A percentile compares a stretch with the other conserved stretches of the same genome.
These are phyloP conservation scores for Scaptomyza cyrtandrae DNA, from an alignment of 2,888 invertebrate genomes.

Conservation along the genomic window DNA sequence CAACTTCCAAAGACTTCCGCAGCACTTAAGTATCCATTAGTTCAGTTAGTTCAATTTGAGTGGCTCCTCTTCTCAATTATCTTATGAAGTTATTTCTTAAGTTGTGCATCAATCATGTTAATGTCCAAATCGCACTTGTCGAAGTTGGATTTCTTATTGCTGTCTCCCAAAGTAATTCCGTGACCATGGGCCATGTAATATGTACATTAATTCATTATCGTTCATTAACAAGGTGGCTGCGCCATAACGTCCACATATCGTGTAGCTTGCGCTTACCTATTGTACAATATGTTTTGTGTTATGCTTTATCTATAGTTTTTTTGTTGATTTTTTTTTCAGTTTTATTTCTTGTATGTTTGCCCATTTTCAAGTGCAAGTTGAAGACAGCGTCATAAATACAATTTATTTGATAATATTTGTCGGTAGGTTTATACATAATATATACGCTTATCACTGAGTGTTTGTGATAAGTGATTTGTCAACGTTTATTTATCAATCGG, in stretches of 20 bases:
- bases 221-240: conserved; percentile 69
- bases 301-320: conserved; percentile 19
- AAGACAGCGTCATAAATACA: conserved; percentile 25
- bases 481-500: conserved; percentile 19
- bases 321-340: conserved; percentile 13
- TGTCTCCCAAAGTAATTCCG: conserved; percentile 19
- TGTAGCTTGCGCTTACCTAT: conserved; percentile 13
- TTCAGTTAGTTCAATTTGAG: conserved; percentile 27
- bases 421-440: not conserved
- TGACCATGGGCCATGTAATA: conserved; percentile 59
- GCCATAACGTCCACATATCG: conserved; percentile 37
- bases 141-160: conserved; percentile 16
- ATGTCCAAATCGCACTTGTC: conserved; percentile 26
- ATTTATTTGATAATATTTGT: conserved; percentile 40
- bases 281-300: conserved; percentile 34
- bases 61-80: conserved; percentile 37
- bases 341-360: not conserved
- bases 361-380: conserved; percentile 61
- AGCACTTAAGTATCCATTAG: conserved; percentile 47
- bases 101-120: conserved; percentile 47
- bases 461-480: conserved; percentile 23
- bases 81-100: conserved; percentile 1
- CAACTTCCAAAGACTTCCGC: conserved; percentile 39
- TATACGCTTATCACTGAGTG: not conserved
- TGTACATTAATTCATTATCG: conserved; percentile 59